Conservation (phyloP, 2,888 invertebrate genomes). For the Epirrhoe tristata region DNA sequence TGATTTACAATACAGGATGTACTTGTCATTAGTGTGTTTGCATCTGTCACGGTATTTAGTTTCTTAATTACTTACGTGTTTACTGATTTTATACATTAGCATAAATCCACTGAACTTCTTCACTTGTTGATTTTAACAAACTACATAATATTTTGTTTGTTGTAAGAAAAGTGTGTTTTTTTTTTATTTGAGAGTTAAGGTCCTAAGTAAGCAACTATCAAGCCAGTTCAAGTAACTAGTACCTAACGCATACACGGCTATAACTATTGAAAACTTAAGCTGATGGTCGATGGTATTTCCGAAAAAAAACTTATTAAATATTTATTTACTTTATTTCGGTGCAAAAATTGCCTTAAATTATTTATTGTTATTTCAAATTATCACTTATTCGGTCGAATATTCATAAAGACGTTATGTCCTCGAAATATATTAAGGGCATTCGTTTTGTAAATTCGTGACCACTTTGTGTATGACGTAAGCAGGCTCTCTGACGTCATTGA, state of each 20-base stretch:
- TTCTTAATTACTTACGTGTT: conserved; percentile 15
- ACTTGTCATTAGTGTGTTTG: conserved; percentile 9
- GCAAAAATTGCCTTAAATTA: neutral
- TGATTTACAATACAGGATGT: conserved; percentile 3
- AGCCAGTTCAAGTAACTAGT: too few species aligned
- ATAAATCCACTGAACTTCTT: conserved; percentile 25
- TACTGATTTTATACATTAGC: conserved; percentile 16
- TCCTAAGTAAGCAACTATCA: too few species aligned
- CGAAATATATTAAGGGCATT: conserved; percentile 76
- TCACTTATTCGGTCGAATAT: conserved; percentile 15
- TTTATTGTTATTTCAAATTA: conserved; percentile 15
- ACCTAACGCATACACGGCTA: too few species aligned
- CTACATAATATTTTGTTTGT: neutral
- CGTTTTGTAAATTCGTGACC: conserved; percentile 71
- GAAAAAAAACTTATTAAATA: too few species aligned
- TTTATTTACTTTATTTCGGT: conserved; percentile 3
- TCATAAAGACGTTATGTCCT: conserved; percentile 51
- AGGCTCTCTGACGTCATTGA: conserved; percentile 74
- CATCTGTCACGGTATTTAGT: conserved; percentile 14
- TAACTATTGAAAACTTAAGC: too few species aligned
- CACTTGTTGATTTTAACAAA: conserved; percentile 10
- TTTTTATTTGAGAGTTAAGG: too few species aligned
- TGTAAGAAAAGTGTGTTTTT: too few species aligned
- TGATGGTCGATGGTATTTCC: too few species aligned
- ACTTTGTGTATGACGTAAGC: conserved; percentile 77